phyloP scores from a whole-genome alignment of 2,113 vertebrate species.

The Merops nubicus region DNA sequence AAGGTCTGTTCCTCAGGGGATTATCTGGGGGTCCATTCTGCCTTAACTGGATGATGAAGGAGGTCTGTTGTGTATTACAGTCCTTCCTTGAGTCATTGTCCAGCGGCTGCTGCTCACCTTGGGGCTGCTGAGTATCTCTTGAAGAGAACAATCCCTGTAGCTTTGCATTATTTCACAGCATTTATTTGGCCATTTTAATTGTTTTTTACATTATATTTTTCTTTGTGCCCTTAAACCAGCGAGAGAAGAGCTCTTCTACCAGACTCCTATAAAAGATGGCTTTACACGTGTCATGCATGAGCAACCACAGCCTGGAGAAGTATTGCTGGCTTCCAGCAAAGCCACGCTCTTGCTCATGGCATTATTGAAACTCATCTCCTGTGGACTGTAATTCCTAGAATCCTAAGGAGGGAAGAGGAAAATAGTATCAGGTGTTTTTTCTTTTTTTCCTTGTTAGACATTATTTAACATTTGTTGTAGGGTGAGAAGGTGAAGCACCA shows the following conservation, averaged over 20 bases:
- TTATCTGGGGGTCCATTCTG: background rate
- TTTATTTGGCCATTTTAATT: background rate
- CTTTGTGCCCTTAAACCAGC: background rate
- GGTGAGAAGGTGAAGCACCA: conserved; percentile 64
- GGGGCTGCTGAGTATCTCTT: background rate
- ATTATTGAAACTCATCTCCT: conserved; percentile 36
- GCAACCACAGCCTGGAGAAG: background rate
- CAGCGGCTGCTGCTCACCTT: too few relatives aligned
- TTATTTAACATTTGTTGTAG: conserved; percentile 52
- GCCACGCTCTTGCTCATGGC: background rate
- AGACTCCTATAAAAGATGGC: background rate
- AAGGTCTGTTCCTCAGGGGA: background rate
- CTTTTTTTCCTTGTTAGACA: conserved; percentile 13
- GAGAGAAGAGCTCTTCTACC: background rate
- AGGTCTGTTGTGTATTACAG: background rate
- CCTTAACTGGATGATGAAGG: accelerated
- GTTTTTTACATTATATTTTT: background rate
- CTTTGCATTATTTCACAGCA: background rate
- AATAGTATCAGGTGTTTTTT: conserved; percentile 33
- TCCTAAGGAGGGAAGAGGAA: background rate
- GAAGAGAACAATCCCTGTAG: background rate
- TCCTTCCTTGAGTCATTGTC: background rate
- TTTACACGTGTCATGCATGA: background rate
- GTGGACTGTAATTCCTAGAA: background rate
- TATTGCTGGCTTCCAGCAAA: background rate